Conservation (phyloP, 2,888 invertebrate genomes). For the Vesta saturnalis region DNA sequence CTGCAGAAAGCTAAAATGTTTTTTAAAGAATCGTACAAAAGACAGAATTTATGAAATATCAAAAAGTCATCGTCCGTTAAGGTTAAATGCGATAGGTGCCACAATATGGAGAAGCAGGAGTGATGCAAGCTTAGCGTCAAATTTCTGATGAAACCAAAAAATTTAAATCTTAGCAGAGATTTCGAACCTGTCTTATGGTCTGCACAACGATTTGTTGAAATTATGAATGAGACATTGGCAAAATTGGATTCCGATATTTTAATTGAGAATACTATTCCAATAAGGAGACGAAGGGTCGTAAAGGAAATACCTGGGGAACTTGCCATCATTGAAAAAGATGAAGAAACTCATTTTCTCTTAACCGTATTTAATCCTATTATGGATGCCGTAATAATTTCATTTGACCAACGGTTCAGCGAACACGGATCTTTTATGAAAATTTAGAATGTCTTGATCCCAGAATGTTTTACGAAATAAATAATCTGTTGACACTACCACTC, state of each 20-base stretch:
- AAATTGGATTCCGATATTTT: background rate
- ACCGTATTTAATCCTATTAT: background rate
- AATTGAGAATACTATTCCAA: background rate
- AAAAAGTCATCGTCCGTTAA: background rate
- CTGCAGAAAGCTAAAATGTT: background rate
- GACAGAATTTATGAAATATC: background rate
- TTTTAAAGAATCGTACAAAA: background rate
- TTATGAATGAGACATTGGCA: background rate
- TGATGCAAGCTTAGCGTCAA: background rate
- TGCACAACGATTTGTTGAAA: background rate
- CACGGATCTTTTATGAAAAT: background rate
- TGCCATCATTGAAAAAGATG: background rate
- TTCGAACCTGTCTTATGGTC: no score
- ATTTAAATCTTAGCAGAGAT: background rate
- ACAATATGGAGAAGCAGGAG: background rate
- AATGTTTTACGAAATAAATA: no score
- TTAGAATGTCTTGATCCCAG: background rate
- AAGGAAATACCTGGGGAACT: background rate
- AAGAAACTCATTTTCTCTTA: background rate
- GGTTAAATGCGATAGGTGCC: background rate
- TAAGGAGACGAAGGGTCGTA: background rate
- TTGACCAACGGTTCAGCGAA: background rate
- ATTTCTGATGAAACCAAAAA: background rate
- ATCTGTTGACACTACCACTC: background rate
- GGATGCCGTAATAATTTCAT: background rate